phyloP scores from a whole-genome alignment of 2,888 invertebrate species.

The Hipparchia sbordonii region DNA sequence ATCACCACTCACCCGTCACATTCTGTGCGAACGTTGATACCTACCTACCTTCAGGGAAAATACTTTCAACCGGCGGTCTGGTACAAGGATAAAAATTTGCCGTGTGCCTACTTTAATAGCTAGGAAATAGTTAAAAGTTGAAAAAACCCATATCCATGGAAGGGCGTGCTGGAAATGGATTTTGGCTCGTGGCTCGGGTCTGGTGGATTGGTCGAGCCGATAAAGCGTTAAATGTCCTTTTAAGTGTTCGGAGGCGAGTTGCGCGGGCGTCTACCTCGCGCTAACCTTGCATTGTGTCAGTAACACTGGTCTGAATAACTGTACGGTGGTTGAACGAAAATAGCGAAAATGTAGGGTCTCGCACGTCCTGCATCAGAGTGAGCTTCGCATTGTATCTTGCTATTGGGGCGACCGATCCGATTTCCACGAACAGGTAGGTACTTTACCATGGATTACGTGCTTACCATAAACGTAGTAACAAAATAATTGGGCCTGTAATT shows the following conservation, averaged over 20 bases:
- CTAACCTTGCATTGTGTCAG: slow-evolving; percentile 79
- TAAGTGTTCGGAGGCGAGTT: slow-evolving; percentile 58
- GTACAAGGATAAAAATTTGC: slow-evolving; percentile 37
- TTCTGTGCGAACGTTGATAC: slow-evolving; percentile 40
- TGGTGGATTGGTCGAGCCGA: slow-evolving; percentile 55
- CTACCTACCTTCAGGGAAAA: slow-evolving; percentile 32
- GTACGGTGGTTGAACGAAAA: slow-evolving; percentile 71
- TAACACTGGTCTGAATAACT: slow-evolving; percentile 73
- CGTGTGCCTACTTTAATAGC: slow-evolving; percentile 49
- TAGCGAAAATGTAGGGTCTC: slow-evolving; percentile 56
- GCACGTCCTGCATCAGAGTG: slow-evolving; percentile 26
- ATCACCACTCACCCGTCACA: slow-evolving; percentile 38
- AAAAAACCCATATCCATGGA: slow-evolving; percentile 45
- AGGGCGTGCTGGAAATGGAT: slow-evolving; percentile 51
- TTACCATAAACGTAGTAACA: too few relatives aligned
- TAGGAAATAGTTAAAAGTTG: slow-evolving; percentile 53
- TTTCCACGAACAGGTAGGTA: too few relatives aligned
- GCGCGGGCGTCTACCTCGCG: slow-evolving; percentile 70
- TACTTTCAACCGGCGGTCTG: slow-evolving; percentile 21
- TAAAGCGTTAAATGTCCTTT: slow-evolving; percentile 64
- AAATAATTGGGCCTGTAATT: too few relatives aligned
- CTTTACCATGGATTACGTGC: too few relatives aligned
- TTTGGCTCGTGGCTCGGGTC: slow-evolving; percentile 52
- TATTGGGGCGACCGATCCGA: not conserved
- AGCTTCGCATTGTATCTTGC: not conserved